Evolutionary conservation across 1,140 invertebrate genomes (phyloP).

Genomic region (Mya arenaria): DNA sequence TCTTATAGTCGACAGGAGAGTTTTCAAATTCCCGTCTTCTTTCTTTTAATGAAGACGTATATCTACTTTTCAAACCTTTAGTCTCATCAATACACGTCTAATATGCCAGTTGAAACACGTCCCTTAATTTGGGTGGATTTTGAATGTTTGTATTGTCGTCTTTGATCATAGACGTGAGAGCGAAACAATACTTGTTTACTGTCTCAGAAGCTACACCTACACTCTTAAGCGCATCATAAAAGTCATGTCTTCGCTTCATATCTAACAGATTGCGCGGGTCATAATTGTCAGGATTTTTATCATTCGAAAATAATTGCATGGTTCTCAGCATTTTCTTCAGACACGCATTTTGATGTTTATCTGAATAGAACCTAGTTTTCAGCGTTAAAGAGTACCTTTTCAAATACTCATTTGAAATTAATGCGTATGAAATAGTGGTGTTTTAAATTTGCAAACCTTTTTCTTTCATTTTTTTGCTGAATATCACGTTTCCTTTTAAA

Average conservation of each 20-base stretch:
- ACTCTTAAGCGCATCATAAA: not conserved
- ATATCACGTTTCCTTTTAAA: not conserved
- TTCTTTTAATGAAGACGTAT: too few relatives aligned
- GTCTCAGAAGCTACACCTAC: not conserved
- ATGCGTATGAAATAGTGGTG: not conserved
- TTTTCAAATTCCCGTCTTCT: slow-evolving; percentile 5
- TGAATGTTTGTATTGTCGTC: not conserved
- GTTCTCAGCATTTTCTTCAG: not conserved
- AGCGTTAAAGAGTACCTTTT: not conserved
- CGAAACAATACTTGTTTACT: not conserved
- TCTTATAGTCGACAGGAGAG: not conserved
- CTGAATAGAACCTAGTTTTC: not conserved
- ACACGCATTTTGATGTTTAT: not conserved
- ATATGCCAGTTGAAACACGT: not conserved
- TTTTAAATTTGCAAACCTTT: not conserved
- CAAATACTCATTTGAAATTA: not conserved
- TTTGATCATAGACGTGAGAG: not conserved
- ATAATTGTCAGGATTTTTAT: not conserved
- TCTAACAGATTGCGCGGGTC: not conserved
- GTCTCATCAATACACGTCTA: too few relatives aligned
- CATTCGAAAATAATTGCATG: not conserved
- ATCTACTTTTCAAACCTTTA: too few relatives aligned
- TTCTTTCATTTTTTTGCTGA: not conserved
- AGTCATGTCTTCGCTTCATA: not conserved
- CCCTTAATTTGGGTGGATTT: not conserved